Evolutionary conservation across 2,888 invertebrate species (phyloP), one percentile per base, ranked within the genome.

Genomic region (Tenthredo amoena): DNA sequence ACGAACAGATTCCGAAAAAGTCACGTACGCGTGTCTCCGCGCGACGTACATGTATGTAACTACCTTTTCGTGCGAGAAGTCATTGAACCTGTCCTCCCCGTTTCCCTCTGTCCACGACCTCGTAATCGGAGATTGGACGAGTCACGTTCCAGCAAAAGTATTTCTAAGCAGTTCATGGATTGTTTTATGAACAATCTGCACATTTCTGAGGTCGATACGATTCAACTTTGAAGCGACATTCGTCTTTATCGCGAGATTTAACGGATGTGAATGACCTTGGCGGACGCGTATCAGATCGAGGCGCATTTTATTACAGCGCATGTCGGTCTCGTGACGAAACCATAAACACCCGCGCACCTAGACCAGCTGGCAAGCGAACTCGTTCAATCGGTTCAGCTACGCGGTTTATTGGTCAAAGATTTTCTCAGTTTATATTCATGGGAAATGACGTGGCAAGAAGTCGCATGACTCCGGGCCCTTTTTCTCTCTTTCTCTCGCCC

Each of bases 81-180:
- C 83, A 34, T 83, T 62, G 83, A 83, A 83, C 83, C 9, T 65
- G 81, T 31, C 58, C 40, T 50, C 58, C 40, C 81, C 81, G 26
- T 21, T 58, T 62, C 81, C 58, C 62, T 31, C 62, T 40, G 81
- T 55, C 77, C 50, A 40, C 58, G 7, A 26, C 68, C 47, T 26
- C 47, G 83, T 83, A 83, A 83, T 83, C 83, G 68, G 83, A 83
- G 65, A 65, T 83, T 47, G 83, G 83, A 71, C 68, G 68, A 71
- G 83, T 83, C 83, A 83, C 83, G 65, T 83, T 83, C 71, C 43
- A 47, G 71, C 68, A 65, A 47, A 83, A 68, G 26, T 83, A 83
- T 83, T 83, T 83, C 71, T 81, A 81, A 81, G 81, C 81, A 81
- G 81, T 81, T 62, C 81, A 81, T 81, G 81, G 81, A 81, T 81